A percentile compares a stretch with the other conserved stretches of the same genome.
phyloP scores from a whole-genome alignment of 2,113 vertebrate genomes.

The Platycercus adscitus region DNA sequence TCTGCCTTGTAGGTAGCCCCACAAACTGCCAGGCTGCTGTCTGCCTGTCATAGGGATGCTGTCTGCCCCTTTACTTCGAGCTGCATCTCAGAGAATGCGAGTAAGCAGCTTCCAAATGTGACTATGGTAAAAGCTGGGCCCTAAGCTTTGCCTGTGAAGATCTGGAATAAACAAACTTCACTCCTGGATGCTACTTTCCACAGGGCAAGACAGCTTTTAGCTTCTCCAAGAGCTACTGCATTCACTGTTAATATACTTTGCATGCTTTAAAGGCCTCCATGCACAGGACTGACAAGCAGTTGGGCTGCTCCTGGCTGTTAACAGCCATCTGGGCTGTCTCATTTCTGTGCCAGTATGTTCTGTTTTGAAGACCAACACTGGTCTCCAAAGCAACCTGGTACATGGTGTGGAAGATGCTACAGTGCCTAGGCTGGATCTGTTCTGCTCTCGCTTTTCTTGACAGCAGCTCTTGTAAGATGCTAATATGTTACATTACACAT shows the following conservation, averaged over 20 bases:
- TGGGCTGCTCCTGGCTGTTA: not conserved
- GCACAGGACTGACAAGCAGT: not conserved
- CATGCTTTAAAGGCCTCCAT: not conserved
- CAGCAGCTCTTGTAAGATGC: not conserved
- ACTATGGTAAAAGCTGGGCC: not conserved
- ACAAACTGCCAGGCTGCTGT: not conserved
- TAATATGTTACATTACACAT: not conserved
- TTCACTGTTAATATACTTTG: not conserved
- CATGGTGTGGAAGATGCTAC: not conserved
- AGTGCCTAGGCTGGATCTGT: not conserved
- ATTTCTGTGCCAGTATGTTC: not conserved
- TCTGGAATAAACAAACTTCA: not conserved
- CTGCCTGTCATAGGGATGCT: not conserved
- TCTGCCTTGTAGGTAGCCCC: not conserved
- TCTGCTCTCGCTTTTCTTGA: not conserved
- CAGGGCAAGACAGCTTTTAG: not conserved
- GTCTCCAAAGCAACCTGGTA: not conserved
- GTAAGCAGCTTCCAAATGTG: not conserved
- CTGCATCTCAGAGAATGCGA: not conserved
- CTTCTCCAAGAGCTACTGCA: not conserved
- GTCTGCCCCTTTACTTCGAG: not conserved
- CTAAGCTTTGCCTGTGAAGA: not conserved
- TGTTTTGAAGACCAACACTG: not conserved
- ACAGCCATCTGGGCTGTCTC: constrained; percentile 11
- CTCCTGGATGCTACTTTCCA: not conserved